Evolutionary conservation across 2,797 vertebrate species (phyloP).

Genomic region (Enoplosus armatus): DNA sequence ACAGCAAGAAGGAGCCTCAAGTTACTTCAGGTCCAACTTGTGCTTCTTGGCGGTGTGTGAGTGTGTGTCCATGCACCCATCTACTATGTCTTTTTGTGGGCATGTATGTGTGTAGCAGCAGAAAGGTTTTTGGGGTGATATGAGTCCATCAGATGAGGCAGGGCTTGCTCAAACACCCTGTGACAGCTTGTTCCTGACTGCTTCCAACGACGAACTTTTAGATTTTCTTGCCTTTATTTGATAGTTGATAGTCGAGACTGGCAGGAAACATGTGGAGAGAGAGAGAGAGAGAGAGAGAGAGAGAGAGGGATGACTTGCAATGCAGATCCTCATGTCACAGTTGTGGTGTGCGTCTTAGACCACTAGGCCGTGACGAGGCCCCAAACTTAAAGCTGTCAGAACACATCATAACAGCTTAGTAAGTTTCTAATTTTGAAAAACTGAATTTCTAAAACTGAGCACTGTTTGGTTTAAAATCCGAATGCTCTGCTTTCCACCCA

Average conservation of each 20-base stretch:
- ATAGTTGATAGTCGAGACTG: neutral
- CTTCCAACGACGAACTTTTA: neutral
- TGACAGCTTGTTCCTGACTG: neutral
- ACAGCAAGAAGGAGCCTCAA: slow-evolving; percentile 30
- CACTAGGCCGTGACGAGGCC: neutral
- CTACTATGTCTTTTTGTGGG: neutral
- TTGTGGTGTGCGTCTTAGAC: neutral
- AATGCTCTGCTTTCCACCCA: neutral
- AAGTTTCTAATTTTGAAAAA: neutral
- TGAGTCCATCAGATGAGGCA: neutral
- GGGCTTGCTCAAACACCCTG: neutral
- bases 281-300: neutral
- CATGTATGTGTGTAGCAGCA: neutral
- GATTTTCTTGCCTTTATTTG: neutral
- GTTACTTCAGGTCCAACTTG: slow-evolving; percentile 52
- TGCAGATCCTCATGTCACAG: neutral
- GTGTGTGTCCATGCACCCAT: neutral
- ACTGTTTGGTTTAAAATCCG: neutral
- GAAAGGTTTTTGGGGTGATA: neutral
- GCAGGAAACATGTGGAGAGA: neutral
- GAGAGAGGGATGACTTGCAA: neutral
- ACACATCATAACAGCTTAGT: neutral
- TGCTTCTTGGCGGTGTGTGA: neutral
- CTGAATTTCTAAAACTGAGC: neutral
- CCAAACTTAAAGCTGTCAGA: neutral